Evolutionary conservation across 1,140 invertebrate genomes (phyloP), one percentile per base, ranked within the genome.

Genomic region (Orchesella cincta): DNA sequence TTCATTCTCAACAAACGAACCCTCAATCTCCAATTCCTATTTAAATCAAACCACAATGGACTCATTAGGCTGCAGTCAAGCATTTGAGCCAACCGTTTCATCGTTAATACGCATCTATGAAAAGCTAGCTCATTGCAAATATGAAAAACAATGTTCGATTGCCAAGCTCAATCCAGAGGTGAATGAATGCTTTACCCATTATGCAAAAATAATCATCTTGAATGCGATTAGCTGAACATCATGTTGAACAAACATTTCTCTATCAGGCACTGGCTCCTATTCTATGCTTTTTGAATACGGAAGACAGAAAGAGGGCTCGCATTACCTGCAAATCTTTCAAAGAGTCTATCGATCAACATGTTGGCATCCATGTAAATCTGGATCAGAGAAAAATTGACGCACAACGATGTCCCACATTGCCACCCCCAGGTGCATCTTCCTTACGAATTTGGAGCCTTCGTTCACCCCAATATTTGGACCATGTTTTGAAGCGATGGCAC

Each of bases 251-350:
- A 8, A 46, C 39, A 46, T 46, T 12, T 26, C 20, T 29, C 23
- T 64, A 26, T 64, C 28, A 64, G 29, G 67, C 23, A 28, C 67
- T 31, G 16, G 67, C 67, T 12, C 67, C 23, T 2, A 71, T 71
- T 31, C 23, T 31, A 8, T 28, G 18, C 3, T 26, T 34, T 14
- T 3, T 71, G 16, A 29, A 16, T 2, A 31, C 67, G 18, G 34
- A 71, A 14, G 67, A 71, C 67, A 16, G 67, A 12, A 31, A 14
- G 26, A 71, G 31, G 12, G 34, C 31, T 31, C 67, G 67, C 31
- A 14, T 34, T 5, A 36, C 34, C 5, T 71, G 67, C 67, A 71
- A 31, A 71, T 3, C 23, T 23, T 71, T 71, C 31, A 71, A 71
- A 29, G 29, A 71, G 29, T 31, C 29, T 5, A 12, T 71, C 12